Evolutionary conservation across 2,113 vertebrate species (phyloP).

Genomic region (Megaptera novaeangliae): DNA sequence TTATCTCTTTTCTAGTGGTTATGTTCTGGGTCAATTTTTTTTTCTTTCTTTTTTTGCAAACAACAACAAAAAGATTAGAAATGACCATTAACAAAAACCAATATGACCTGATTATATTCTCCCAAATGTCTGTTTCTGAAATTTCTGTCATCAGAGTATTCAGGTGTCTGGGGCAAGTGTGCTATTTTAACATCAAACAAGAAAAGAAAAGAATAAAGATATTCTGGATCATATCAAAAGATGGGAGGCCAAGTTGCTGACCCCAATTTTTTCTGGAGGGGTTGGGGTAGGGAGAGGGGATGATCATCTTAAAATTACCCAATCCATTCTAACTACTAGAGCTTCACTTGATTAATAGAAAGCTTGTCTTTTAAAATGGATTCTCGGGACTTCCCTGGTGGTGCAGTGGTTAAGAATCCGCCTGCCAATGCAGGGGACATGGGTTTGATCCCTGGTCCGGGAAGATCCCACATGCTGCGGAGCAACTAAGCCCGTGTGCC

Average conservation of each 20-base stretch:
- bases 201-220: neutral
- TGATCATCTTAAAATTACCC: neutral
- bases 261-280: neutral
- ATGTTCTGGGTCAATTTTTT: neutral
- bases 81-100: constrained; percentile 5
- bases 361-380: neutral
- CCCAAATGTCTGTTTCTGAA: constrained; percentile 23
- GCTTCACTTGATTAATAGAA: neutral
- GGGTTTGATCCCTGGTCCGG: too few species aligned
- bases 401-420: too few species aligned
- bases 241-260: neutral
- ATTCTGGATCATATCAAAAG: neutral
- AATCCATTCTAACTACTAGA: neutral
- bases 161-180: neutral
- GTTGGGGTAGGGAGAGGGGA: neutral
- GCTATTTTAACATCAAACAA: constrained; percentile 1
- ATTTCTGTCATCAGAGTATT: neutral
- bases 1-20: neutral
- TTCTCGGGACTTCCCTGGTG: neutral
- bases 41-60: neutral
- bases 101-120: neutral
- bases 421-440: too few species aligned
- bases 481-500: too few species aligned
- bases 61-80: neutral
- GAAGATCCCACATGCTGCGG: too few species aligned